These are phyloP conservation scores for Mus spretus DNA, from an alignment of 2,797 vertebrate genomes.

Conservation along the genomic window DNA sequence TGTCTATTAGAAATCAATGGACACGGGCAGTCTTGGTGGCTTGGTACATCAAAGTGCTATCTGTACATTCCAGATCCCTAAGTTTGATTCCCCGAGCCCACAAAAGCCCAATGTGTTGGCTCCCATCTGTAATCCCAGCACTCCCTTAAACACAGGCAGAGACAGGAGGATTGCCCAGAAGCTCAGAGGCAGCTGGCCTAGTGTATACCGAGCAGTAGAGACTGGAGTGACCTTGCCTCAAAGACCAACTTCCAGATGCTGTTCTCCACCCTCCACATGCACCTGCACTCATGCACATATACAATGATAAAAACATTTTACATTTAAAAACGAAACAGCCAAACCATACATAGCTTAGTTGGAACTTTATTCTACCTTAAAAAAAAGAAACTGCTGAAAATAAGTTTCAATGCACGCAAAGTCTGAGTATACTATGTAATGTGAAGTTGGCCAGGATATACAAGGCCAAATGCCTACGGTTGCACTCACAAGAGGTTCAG, in stretches of 20 bases:
- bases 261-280: background rate
- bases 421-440: background rate
- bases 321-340: background rate
- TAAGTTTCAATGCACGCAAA: background rate
- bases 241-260: background rate
- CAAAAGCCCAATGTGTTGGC: background rate
- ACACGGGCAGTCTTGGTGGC: background rate
- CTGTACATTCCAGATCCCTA: background rate
- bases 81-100: background rate
- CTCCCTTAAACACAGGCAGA: background rate
- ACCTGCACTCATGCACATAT: background rate
- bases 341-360: background rate
- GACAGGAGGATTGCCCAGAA: background rate
- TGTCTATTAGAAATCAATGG: background rate
- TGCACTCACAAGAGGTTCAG: background rate
- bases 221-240: background rate
- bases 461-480: background rate
- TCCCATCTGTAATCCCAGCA: background rate
- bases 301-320: background rate
- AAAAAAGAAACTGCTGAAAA: slow-evolving; percentile 50
- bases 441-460: background rate
- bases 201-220: background rate
- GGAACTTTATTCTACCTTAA: background rate
- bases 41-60: background rate
- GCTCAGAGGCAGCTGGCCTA: background rate